Evolutionary conservation across 2,797 vertebrate genomes (phyloP).

Genomic region (Schizopygopsis malacanthus): DNA sequence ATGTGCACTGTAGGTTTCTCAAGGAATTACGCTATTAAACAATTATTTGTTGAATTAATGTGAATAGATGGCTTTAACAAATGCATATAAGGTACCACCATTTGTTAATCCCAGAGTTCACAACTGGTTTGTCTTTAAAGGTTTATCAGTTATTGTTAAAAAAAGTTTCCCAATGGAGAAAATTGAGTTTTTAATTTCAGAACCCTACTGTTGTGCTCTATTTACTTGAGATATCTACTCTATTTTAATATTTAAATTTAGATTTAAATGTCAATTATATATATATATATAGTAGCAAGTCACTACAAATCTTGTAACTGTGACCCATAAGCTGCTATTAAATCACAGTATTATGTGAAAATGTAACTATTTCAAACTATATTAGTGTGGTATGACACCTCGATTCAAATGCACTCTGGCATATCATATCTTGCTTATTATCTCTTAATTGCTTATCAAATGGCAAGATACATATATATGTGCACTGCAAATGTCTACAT

Average conservation of each 20-base stretch:
- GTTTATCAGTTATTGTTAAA: not conserved
- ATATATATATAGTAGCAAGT: not conserved
- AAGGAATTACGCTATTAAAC: not conserved
- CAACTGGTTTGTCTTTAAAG: not conserved
- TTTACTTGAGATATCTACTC: not conserved
- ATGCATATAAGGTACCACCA: not conserved
- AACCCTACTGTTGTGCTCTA: not conserved
- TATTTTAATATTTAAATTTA: not conserved
- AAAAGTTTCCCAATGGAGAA: not conserved
- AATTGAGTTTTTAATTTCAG: not conserved
- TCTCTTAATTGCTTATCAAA: slow-evolving; percentile 66
- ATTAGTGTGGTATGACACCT: slow-evolving; percentile 46
- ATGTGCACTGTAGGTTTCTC: too few relatives aligned
- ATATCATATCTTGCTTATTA: slow-evolving; percentile 55
- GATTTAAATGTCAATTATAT: not conserved
- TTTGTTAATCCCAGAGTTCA: not conserved
- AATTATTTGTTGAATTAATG: not conserved
- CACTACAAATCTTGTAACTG: not conserved
- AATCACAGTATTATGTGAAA: not conserved
- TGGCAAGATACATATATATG: slow-evolving; percentile 65
- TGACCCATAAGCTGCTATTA: not conserved
- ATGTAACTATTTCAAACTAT: slow-evolving; percentile 9
- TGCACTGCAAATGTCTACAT: slow-evolving; percentile 67
- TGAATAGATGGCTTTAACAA: not conserved
- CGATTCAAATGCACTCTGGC: slow-evolving; percentile 52